Conservation (phyloP, 2,888 invertebrate species). For the Heliconius sara region DNA sequence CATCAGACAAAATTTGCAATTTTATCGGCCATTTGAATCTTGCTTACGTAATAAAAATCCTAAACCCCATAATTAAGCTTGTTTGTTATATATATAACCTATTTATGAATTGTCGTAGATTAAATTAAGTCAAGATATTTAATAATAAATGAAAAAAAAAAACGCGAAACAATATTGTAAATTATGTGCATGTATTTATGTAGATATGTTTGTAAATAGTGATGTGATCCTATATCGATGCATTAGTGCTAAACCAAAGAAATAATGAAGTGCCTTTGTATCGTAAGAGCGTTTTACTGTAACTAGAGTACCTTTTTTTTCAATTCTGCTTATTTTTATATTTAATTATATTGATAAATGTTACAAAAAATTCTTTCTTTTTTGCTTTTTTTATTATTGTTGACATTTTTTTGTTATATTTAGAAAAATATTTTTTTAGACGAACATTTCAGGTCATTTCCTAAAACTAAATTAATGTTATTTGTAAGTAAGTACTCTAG, state of each 20-base stretch:
- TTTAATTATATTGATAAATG: background rate
- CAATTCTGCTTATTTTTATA: no score
- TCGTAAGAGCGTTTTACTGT: conserved; percentile 38
- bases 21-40: background rate
- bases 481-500: background rate
- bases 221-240: conserved; percentile 39
- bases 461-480: background rate
- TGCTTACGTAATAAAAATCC: background rate
- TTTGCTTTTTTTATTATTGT: background rate
- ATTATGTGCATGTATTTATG: conserved; percentile 25
- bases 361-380: background rate
- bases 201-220: conserved; percentile 39
- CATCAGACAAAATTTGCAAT: background rate
- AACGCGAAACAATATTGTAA: conserved; percentile 24
- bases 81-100: background rate
- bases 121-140: conserved; percentile 14
- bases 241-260: conserved; percentile 54
- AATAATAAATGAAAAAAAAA: conserved; percentile 11
- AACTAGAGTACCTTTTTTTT: background rate
- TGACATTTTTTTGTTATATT: background rate
- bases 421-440: background rate
- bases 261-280: conserved; percentile 57
- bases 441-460: background rate
- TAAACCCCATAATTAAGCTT: background rate
- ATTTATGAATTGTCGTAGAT: conserved; percentile 13